Base-by-base conservation (phyloP, 2,888 invertebrate genomes). In the Pyrochroa serraticornis region DNA sequence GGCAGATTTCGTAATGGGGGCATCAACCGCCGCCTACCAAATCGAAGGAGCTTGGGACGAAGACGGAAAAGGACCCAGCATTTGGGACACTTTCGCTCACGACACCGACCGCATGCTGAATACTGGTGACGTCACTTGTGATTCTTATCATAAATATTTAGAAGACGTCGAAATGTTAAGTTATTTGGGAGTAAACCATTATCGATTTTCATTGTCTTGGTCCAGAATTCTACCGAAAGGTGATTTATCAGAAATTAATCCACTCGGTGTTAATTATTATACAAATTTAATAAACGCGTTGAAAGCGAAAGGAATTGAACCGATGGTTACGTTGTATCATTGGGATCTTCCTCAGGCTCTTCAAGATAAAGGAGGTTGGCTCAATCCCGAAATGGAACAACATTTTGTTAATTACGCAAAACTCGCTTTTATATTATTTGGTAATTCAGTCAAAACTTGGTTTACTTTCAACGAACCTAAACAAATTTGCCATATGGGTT, bases 221-320 rank as follows among this genome's bases (percentile, higher is more conserved):
- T 74, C 87, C 0, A 79, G 89, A 65, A 80, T 89, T 12, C 73
- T 89, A 37, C 87, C 87, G 0, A 81, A 77, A 45, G 87, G 50
- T 3, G 73, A 81, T 3, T 75, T 77, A 63, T 81, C 82, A 75
- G 78, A 66, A 54, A 75, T 87, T 35, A 88, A 87, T 72, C 79
- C 80, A 81, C 74, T 72, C 1, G 89, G 87, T 3, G 76, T 89
- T 32, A 72, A 78, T 39, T 87, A 87, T 75, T 89, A 89, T 77
- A 82, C 80, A 42, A 77, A 81, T 36, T 71, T 90, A 12, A 79
- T 88, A 6, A 76, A 83, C 38, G 84, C 82, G 64, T 76, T 89
- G 3, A 65, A 82, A 10, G 77, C 71, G 37, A 79, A 80, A 44
- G 81, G 80, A 8, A 83, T 87, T 14, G 73, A 79, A 53, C 86